Evolutionary conservation across 2,797 vertebrate genomes (phyloP).

Genomic region (Allobates femoralis): DNA sequence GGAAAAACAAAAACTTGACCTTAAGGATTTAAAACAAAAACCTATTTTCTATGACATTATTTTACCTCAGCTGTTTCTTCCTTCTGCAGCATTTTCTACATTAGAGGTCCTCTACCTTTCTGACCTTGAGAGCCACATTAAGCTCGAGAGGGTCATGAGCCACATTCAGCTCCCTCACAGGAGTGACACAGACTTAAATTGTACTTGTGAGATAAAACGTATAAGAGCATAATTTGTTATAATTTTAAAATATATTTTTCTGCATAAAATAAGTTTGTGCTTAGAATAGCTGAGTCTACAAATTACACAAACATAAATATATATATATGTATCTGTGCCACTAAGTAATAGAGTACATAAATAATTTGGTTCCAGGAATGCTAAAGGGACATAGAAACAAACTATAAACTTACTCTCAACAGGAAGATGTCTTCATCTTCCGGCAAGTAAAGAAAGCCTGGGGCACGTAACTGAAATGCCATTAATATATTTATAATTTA

Average conservation of each 20-base stretch:
- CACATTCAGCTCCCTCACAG: no score
- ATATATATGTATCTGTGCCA: conserved; percentile 17
- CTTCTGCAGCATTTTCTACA: no score
- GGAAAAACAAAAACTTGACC: no score
- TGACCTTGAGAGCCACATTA: no score
- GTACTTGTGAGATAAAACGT: no score
- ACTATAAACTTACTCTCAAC: not conserved
- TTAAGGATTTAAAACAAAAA: no score
- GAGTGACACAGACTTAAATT: no score
- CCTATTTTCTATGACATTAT: no score
- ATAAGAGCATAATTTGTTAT: no score
- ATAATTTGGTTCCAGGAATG: conserved; percentile 37
- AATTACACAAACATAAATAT: not conserved
- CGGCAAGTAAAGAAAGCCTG: conserved; percentile 4
- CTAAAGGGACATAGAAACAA: conserved; percentile 7
- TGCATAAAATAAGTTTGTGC: conserved; percentile 31
- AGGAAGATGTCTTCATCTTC: conserved; percentile 6
- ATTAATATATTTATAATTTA: conserved; percentile 34
- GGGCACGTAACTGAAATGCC: not conserved
- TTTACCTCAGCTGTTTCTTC: no score
- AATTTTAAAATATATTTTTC: not conserved
- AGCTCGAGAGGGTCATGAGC: no score
- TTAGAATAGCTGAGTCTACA: conserved; percentile 18
- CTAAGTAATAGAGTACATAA: not conserved
- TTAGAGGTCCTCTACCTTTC: no score